Evolutionary conservation across 2,888 invertebrate species (phyloP).

Genomic region (Amiota communis): DNA sequence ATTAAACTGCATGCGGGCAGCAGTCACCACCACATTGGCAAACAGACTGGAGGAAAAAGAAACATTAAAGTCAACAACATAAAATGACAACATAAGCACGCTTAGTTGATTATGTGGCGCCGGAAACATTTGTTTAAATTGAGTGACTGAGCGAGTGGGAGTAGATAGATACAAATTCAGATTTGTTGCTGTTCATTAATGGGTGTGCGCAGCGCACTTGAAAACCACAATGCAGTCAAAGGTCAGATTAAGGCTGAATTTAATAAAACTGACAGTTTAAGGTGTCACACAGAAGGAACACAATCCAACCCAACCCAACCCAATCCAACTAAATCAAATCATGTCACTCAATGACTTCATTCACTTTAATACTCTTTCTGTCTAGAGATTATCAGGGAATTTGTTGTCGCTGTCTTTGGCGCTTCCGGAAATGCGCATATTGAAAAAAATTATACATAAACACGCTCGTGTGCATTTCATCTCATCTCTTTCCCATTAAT

Average conservation of each 20-base stretch:
- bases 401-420: slow-evolving; percentile 14
- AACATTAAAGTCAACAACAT: background rate
- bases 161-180: background rate
- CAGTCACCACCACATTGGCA: no score
- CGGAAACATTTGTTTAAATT: slow-evolving; percentile 3
- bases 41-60: no score
- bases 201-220: slow-evolving; percentile 33
- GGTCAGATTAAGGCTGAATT: slow-evolving; percentile 28
- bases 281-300: no score
- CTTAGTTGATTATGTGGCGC: background rate
- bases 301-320: no score
- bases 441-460: slow-evolving; percentile 29
- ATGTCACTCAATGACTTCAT: background rate
- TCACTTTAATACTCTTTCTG: slow-evolving; percentile 35
- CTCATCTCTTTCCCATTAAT: background rate
- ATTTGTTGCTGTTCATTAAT: slow-evolving; percentile 33
- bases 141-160: background rate
- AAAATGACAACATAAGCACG: slow-evolving; percentile 17
- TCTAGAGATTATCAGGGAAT: background rate
- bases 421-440: slow-evolving; percentile 64
- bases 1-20: no score
- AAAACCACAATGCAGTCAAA: slow-evolving; percentile 37
- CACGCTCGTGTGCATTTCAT: background rate
- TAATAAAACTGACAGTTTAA: slow-evolving; percentile 8
- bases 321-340: background rate